Base-by-base conservation (phyloP, 2,113 vertebrate species). In the Zosterops pallidus region DNA sequence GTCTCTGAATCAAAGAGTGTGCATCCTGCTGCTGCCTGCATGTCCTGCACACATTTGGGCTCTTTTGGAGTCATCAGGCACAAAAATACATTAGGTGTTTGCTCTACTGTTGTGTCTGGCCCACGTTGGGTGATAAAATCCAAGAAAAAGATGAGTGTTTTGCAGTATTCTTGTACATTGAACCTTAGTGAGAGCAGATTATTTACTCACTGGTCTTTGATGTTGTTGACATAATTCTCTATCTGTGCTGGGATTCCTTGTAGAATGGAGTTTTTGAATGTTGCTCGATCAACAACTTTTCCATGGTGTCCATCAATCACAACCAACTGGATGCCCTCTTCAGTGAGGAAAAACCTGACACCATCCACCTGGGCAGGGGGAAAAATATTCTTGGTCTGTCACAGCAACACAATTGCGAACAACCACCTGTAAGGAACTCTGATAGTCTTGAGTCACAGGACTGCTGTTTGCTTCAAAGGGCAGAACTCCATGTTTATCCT, bases 191-290 rank as follows among this genome's bases (percentile, higher is more conserved):
- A 71, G 28, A 75, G 11, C 23, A 46, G 46, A 44, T 60, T 70
- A 12, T 87, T 77, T 87, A 98, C 99, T 98, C 95, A 99, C 99
- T 98, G 97, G 25, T 99, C 97, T 31, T 95, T 98, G 81, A 99
- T 96, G 90, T 97, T 98, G 25, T 92, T 97, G 89, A 99, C 83
- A 6, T 98, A 99, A 85, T 97, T 98, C 94, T 98, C 97, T 52
- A 99, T 96, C 96, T 99, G 99, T 65, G 98, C 97, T 8, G 99
- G 99, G 29, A 99, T 98, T 62, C 99, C 99, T 97, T 98, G 99
- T 7, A 99, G 98, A 35, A 99, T 96, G 21, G 98, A 67, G 49
- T 98, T 99, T 92, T 97, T 98, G 97, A 99, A 99, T 55, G 94
- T 94, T 31, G 90, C 97, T 60, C 86, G 98, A 56, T 98, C 98